Conservation (phyloP, 2,888 invertebrate species). For the Psylliodes chrysocephalus region DNA sequence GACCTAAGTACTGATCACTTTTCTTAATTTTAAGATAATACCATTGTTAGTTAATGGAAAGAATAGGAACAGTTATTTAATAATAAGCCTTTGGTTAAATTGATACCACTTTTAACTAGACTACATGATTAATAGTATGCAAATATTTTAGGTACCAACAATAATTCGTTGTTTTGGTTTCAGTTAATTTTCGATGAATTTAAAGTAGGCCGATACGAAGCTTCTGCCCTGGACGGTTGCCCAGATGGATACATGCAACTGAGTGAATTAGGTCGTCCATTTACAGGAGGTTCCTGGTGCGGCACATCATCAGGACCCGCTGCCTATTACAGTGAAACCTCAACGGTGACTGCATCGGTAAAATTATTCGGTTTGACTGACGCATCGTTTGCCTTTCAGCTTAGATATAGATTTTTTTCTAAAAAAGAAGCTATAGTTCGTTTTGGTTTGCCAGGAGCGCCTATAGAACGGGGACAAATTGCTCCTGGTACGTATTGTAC, state of each 20-base stretch:
- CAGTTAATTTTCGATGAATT: conserved; percentile 89
- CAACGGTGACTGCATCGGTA: conserved; percentile 87
- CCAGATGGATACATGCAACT: conserved; percentile 90
- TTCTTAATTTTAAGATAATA: too few relatives aligned
- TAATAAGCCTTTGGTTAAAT: too few relatives aligned
- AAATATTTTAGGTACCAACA: too few relatives aligned
- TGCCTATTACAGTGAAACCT: conserved; percentile 89
- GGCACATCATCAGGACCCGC: conserved; percentile 83
- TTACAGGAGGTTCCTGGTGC: conserved; percentile 92
- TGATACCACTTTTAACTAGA: too few relatives aligned
- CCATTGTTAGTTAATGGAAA: too few relatives aligned
- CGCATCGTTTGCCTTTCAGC: conserved; percentile 81
- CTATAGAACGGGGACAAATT: conserved; percentile 84
- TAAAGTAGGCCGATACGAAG: conserved; percentile 84
- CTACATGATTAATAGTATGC: too few relatives aligned
- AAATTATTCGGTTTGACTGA: conserved; percentile 79
- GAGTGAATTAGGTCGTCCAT: conserved; percentile 85
- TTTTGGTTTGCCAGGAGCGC: conserved; percentile 79
- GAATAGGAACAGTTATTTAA: too few relatives aligned
- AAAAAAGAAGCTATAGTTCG: conserved; percentile 83
- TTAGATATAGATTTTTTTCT: conserved; percentile 85
- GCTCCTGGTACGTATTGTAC: conserved; percentile 74
- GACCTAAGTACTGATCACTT: too few relatives aligned
- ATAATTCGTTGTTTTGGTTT: conserved; percentile 47
- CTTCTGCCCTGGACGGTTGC: conserved; percentile 79